Base-by-base conservation (phyloP, 2,888 invertebrate genomes). In the Trilocha varians region DNA sequence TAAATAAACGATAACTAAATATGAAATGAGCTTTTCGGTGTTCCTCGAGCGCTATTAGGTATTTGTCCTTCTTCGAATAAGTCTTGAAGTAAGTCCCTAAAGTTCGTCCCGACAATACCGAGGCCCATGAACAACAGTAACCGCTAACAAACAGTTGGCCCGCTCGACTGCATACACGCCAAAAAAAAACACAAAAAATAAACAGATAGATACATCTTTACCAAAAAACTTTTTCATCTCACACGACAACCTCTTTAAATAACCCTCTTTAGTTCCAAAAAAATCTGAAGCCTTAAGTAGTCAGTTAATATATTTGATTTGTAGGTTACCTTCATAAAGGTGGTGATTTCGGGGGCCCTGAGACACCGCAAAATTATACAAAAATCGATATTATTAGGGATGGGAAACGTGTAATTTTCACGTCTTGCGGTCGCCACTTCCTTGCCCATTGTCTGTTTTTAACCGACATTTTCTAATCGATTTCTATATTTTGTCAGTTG, bases 401-500 rank as follows among this genome's bases (percentile, higher is more conserved):
- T 59, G 70, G 59, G 64, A 62, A 58, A 65, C 65, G 54, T 59
- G 66, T 70, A 76, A 78, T 82, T 83, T 69, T 57, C 57, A 63
- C 54, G 65, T 68, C 77, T 78, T 83, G 84, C 70, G 83, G 84
- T 82, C 62, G 57, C 59, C 52, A 64, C 73, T 84, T 83, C 84
- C 84, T 83, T 75, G 69, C 73, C 74, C 61, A 78, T 84, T 84
- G 84, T 84, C 70, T 51, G 52, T 45, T 55, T 56, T 55, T 53
- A 54, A 53, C 58, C 54, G 58, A 59, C 50, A 46, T 25, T 2
- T 70, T 63, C 55, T 74, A 84, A 84, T 84, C 84, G 78, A 84
- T 83, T 84, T 73, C 52, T 53, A 72, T 70, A 65, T 76, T 76
- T 77, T 78, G 82, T 80, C 82, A 79, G 79, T 73, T 83, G 83